Evolutionary conservation across 2,113 vertebrate genomes (phyloP).

Genomic region (Felis chaus): DNA sequence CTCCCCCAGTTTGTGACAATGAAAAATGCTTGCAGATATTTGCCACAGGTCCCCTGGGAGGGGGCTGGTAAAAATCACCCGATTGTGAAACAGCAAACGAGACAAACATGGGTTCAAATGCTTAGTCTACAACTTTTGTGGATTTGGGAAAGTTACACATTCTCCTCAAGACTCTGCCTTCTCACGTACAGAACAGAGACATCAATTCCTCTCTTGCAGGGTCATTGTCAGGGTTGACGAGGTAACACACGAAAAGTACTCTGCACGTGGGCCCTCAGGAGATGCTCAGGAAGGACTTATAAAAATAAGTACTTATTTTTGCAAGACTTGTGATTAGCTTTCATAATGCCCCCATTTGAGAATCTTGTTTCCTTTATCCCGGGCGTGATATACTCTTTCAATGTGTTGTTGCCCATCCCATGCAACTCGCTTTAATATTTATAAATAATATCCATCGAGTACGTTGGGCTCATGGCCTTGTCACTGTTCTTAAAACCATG

Average conservation of each 20-base stretch:
- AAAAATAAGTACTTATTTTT: background rate
- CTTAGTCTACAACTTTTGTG: background rate
- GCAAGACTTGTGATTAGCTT: background rate
- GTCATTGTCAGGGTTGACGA: background rate
- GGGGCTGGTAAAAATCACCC: background rate
- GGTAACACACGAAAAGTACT: rapidly evolving
- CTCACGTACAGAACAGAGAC: background rate
- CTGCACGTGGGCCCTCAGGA: background rate
- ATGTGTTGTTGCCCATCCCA: background rate
- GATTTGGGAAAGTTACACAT: background rate
- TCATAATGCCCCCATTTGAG: background rate
- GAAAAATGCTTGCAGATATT: background rate
- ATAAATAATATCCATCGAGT: background rate
- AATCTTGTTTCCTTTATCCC: background rate
- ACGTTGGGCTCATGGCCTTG: background rate
- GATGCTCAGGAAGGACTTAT: background rate
- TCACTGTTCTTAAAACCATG: background rate
- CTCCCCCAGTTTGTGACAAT: background rate
- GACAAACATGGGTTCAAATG: background rate
- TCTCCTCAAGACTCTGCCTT: background rate
- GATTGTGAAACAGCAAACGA: background rate
- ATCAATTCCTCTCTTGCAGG: background rate
- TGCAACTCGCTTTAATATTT: background rate
- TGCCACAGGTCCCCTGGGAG: background rate
- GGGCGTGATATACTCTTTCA: background rate